Percentiles rank a stretch among this genome's conserved stretches.
These are phyloP conservation scores for Zapornia atra DNA, from an alignment of 2,113 vertebrate genomes.

Conservation along the genomic window DNA sequence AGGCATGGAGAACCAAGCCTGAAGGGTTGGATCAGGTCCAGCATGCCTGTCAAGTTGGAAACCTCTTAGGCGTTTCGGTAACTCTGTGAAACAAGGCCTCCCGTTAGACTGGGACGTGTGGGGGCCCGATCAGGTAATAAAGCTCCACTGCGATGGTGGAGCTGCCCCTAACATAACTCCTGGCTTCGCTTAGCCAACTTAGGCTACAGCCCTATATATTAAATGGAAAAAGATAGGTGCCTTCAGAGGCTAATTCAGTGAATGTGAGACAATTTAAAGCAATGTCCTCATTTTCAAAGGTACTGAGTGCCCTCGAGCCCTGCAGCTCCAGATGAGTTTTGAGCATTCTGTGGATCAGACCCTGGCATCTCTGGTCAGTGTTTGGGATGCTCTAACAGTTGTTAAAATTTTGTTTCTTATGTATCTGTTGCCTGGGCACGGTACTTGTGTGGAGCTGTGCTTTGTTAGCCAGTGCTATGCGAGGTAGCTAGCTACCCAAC, in stretches of 20 bases:
- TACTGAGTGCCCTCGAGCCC: background rate
- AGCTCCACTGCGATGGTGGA: background rate
- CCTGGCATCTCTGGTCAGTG: background rate
- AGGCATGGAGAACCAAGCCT: background rate
- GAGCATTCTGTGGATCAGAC: background rate
- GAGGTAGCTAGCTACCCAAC: background rate
- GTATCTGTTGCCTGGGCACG: background rate
- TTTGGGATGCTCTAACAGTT: rapidly evolving
- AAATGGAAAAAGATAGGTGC: background rate
- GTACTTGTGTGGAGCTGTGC: background rate
- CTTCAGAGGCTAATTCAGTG: background rate
- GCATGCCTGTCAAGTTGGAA: background rate
- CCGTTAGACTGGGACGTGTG: background rate
- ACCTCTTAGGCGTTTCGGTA: background rate
- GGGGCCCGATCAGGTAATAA: too few species aligned
- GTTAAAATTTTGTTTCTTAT: background rate
- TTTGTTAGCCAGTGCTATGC: background rate
- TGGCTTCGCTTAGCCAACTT: background rate
- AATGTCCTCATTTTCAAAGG: background rate
- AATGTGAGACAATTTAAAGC: background rate
- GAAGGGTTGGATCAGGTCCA: background rate
- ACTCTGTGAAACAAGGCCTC: rapidly evolving
- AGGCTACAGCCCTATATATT: background rate
- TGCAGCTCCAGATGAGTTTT: background rate
- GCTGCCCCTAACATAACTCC: background rate